Percentiles rank a stretch among this genome's conserved stretches.
Conservation (phyloP, 2,888 invertebrate genomes). For the Torymus tubicola region DNA sequence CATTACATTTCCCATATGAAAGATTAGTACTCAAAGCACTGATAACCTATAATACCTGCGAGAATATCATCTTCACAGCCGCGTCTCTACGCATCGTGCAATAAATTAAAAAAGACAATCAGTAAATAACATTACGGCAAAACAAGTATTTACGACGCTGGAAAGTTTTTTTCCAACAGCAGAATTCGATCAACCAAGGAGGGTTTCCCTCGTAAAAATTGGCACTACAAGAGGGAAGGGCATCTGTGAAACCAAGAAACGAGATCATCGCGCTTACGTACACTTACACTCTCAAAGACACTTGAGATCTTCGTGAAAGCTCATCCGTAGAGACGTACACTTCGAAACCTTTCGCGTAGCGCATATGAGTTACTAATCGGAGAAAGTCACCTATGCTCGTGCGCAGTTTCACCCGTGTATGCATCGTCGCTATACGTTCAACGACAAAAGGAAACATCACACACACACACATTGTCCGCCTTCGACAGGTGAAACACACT, state of each 20-base stretch:
- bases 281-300: too few species aligned
- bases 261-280: too few species aligned
- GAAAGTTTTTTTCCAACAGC: constrained; percentile 1
- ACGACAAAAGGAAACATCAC: constrained; percentile 15
- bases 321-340: background rate
- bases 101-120: background rate
- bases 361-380: constrained; percentile 14
- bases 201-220: too few species aligned
- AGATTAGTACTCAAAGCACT: too few species aligned
- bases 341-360: constrained; percentile 5
- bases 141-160: background rate
- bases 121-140: background rate
- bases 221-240: too few species aligned
- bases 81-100: too few species aligned
- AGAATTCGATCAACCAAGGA: background rate
- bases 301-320: background rate
- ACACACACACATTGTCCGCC: background rate
- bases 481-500: background rate
- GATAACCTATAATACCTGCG: too few species aligned
- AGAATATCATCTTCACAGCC: too few species aligned
- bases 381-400: constrained; percentile 3
- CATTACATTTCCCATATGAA: background rate
- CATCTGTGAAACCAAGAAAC: too few species aligned
- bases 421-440: background rate
- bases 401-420: constrained; percentile 28